These are phyloP conservation scores for Saccopteryx bilineata DNA, from an alignment of 2,113 vertebrate species.

Conservation along the genomic window DNA sequence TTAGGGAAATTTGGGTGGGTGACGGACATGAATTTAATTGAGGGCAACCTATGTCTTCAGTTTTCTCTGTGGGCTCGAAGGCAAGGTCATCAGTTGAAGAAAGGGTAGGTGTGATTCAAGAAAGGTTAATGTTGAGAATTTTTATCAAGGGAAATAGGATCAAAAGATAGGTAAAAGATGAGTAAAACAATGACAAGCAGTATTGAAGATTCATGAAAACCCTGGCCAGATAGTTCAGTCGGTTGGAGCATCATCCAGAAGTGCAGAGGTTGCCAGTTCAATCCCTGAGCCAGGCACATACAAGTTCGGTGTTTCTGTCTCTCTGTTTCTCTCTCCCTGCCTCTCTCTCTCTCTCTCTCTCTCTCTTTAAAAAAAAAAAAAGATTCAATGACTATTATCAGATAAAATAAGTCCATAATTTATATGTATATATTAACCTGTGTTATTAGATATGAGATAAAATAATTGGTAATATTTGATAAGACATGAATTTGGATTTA, in stretches of 20 bases:
- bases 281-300: too few relatives aligned
- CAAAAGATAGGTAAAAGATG: neutral
- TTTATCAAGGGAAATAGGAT: neutral
- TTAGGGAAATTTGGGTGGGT: neutral
- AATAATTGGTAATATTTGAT: neutral
- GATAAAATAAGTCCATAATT: constrained; percentile 11
- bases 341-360: too few relatives aligned
- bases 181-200: neutral
- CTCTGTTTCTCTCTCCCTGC: too few relatives aligned
- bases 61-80: neutral
- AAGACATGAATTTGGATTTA: neutral
- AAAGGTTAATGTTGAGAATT: neutral
- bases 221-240: too few relatives aligned
- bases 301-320: too few relatives aligned
- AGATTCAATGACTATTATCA: neutral
- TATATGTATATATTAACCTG: neutral
- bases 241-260: too few relatives aligned
- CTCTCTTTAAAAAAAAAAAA: neutral
- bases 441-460: neutral
- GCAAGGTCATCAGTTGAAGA: neutral
- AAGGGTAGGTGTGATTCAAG: neutral
- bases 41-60: neutral
- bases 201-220: neutral
- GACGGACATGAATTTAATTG: neutral
- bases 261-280: too few relatives aligned